Evolutionary conservation across 2,113 vertebrate genomes (phyloP).

Genomic region (Reinhardtius hippoglossoides): DNA sequence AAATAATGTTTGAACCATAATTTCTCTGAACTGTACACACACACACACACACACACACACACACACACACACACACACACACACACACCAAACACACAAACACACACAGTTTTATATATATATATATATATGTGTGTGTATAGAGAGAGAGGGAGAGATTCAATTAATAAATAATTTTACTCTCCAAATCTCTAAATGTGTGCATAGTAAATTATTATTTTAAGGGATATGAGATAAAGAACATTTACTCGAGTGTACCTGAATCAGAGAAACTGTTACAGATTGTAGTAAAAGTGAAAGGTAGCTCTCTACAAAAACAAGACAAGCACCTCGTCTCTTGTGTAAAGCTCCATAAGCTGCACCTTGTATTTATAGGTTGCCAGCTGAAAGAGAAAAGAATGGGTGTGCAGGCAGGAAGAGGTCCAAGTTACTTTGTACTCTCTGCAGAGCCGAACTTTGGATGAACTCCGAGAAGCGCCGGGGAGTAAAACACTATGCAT

Average conservation of each 20-base stretch:
- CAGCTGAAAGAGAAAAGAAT: constrained; percentile 64
- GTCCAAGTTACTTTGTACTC: constrained; percentile 90
- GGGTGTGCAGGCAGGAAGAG: constrained; percentile 91
- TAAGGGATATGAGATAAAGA: no score
- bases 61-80: not conserved
- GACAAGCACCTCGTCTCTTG: constrained; percentile 34
- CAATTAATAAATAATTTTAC: no score
- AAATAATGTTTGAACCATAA: not conserved
- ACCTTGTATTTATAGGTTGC: constrained; percentile 56
- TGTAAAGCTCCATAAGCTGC: constrained; percentile 39
- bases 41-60: not conserved
- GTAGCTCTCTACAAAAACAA: constrained; percentile 14
- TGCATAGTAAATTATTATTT: no score
- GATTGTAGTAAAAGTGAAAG: no score
- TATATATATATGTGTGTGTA: not conserved
- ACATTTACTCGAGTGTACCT: no score
- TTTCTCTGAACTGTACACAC: not conserved
- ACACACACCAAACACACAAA: not conserved
- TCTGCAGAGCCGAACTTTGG: constrained; percentile 93
- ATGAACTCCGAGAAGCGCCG: constrained; percentile 88
- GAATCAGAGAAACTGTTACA: no score
- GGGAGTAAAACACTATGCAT: constrained; percentile 80
- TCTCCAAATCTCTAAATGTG: no score
- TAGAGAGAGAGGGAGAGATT: no score
- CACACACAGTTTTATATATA: not conserved